These are phyloP conservation scores for Nasalis larvatus DNA, from an alignment of 2,113 vertebrate genomes.

Conservation along the genomic window DNA sequence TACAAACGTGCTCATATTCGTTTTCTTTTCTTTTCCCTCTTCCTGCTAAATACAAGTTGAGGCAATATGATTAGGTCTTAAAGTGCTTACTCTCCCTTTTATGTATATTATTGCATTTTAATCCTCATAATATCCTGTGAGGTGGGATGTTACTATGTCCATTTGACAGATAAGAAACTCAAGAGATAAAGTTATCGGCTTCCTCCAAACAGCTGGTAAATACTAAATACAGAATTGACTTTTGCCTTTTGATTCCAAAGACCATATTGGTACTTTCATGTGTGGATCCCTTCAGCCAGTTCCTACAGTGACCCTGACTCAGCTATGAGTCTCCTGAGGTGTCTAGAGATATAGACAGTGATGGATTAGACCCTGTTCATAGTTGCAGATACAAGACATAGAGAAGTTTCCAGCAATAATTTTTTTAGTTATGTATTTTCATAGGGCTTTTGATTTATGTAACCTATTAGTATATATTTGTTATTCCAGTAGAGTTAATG, in stretches of 20 bases:
- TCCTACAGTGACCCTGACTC: background rate
- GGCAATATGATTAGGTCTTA: background rate
- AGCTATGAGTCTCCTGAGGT: background rate
- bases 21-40: background rate
- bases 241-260: background rate
- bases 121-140: background rate
- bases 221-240: background rate
- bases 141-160: background rate
- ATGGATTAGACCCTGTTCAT: background rate
- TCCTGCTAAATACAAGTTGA: background rate
- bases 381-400: background rate
- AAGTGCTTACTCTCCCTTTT: background rate
- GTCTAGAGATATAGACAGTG: background rate
- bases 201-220: background rate
- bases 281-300: background rate
- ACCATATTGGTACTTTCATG: background rate
- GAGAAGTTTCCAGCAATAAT: background rate
- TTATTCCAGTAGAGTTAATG: conserved; percentile 14
- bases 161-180: background rate
- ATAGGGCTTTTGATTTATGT: background rate
- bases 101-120: background rate
- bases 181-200: background rate
- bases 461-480: background rate
- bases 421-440: background rate
- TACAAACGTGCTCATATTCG: background rate